These are phyloP conservation scores for Halisarca cf. caerulea DNA, from an alignment of 37 sponge, comb jelly and placozoan species.

Conservation along the genomic window DNA sequence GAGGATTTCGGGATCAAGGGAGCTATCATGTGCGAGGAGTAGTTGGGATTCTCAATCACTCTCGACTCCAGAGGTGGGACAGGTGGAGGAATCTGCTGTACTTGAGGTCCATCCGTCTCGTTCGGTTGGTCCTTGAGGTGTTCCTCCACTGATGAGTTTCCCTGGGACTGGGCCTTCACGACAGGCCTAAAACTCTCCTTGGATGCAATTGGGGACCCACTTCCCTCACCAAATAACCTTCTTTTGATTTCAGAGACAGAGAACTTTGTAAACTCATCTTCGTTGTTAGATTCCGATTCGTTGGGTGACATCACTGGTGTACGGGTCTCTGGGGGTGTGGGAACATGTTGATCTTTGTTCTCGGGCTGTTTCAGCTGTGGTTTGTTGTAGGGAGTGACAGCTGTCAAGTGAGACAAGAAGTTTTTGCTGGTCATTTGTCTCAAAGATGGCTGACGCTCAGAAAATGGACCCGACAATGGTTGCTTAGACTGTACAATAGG, in stretches of 20 bases:
- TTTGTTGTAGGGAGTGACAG: background rate
- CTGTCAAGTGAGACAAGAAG: slow-evolving; percentile 10
- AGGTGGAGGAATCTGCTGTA: too few relatives aligned
- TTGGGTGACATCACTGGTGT: too few relatives aligned
- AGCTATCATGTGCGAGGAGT: background rate
- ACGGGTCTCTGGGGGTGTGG: background rate
- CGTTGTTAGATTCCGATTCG: background rate
- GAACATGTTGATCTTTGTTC: too few relatives aligned
- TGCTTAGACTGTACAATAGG: background rate
- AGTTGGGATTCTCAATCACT: background rate
- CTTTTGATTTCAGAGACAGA: slow-evolving; percentile 9
- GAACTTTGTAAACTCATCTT: background rate
- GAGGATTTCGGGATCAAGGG: background rate
- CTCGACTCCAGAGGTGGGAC: too few relatives aligned
- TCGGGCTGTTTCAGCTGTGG: background rate
- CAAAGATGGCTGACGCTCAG: background rate
- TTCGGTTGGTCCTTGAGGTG: background rate
- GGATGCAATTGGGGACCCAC: background rate
- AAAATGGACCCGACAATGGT: background rate
- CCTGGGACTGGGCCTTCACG: background rate
- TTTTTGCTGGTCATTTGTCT: slow-evolving; percentile 9
- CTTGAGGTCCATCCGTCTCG: background rate
- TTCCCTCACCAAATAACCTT: slow-evolving; percentile 12
- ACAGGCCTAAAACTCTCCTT: background rate
- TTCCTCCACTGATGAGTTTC: background rate